Evolutionary conservation across 2,797 vertebrate genomes (phyloP).

Genomic region (Sebastolobus alascanus): DNA sequence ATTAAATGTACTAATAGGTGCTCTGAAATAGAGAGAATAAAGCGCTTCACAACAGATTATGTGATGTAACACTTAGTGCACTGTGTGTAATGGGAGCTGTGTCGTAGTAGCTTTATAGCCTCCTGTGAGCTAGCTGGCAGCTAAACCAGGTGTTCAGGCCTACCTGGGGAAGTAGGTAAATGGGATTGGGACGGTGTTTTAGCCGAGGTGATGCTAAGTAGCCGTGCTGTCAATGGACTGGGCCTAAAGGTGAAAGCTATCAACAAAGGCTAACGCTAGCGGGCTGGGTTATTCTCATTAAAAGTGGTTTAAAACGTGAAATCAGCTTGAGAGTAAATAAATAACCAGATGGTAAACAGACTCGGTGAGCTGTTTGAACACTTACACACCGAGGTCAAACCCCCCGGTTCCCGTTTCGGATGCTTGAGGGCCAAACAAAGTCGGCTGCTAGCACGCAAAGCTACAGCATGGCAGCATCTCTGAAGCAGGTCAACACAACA

Average conservation of each 20-base stretch:
- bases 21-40: neutral
- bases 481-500: constrained; percentile 79
- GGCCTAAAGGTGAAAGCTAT: constrained; percentile 67
- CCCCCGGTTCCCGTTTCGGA: neutral
- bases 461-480: constrained; percentile 81
- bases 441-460: constrained; percentile 70
- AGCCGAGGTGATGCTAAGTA: constrained; percentile 57
- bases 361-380: rapidly evolving
- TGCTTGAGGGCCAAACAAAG: constrained; percentile 70
- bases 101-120: constrained; percentile 53
- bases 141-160: constrained; percentile 68
- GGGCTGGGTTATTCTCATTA: neutral
- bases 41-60: constrained; percentile 49
- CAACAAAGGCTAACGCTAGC: constrained; percentile 68
- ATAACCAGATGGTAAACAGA: rapidly evolving
- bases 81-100: constrained; percentile 29
- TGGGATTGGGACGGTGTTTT: constrained; percentile 45
- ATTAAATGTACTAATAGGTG: neutral
- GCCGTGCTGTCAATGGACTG: constrained; percentile 60
- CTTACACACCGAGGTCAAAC: constrained; percentile 30
- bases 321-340: neutral
- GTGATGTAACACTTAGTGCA: constrained; percentile 53
- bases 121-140: constrained; percentile 46
- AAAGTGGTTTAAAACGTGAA: neutral
- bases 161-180: constrained; percentile 55